Evolutionary conservation across 2,113 vertebrate genomes (phyloP).

Genomic region (Glaucomys volans): DNA sequence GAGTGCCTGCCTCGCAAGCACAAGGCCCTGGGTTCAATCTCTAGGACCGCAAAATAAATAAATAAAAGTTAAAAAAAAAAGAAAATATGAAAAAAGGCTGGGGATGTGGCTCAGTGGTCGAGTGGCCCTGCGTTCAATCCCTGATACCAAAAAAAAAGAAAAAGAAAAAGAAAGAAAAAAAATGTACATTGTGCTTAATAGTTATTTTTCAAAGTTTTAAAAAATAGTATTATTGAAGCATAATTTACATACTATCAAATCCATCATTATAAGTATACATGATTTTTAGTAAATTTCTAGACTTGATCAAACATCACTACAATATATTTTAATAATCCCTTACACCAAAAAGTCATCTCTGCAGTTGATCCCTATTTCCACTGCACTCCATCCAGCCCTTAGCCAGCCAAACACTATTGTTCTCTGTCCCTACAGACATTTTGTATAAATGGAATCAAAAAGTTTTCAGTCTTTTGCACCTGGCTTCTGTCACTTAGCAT

Average conservation of each 20-base stretch:
- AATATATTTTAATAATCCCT: not conserved
- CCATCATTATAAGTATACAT: not conserved
- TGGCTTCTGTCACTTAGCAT: not conserved
- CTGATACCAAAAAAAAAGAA: too few species aligned
- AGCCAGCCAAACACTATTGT: not conserved
- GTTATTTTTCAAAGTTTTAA: not conserved
- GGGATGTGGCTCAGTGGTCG: too few species aligned
- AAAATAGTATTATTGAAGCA: not conserved
- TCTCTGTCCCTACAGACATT: not conserved
- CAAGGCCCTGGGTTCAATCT: too few species aligned
- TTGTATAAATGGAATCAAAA: not conserved
- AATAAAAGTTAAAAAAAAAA: too few species aligned
- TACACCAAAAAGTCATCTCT: not conserved
- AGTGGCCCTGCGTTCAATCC: too few species aligned
- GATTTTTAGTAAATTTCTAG: slow-evolving; percentile 24
- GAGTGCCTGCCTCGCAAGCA: too few species aligned
- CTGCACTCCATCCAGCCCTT: fast-evolving
- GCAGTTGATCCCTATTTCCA: not conserved
- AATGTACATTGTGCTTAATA: not conserved
- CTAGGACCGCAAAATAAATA: too few species aligned
- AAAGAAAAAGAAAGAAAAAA: not conserved
- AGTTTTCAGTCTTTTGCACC: not conserved
- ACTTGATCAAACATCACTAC: not conserved
- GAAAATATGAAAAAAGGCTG: too few species aligned
- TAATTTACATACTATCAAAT: slow-evolving; percentile 9